Conservation (phyloP, 2,888 invertebrate genomes). For the Macaria liturata region DNA sequence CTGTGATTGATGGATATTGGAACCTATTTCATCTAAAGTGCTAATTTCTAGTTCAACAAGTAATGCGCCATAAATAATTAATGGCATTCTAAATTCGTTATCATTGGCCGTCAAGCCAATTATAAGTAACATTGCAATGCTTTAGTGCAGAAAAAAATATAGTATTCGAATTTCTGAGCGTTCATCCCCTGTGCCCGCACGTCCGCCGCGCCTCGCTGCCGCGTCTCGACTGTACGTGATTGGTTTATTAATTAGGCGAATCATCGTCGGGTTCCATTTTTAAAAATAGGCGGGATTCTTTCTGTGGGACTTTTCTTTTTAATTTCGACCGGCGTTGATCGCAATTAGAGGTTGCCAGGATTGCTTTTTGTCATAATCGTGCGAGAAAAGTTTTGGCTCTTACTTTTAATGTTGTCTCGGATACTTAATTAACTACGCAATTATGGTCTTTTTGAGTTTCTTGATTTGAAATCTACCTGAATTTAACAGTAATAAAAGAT, state of each 20-base stretch:
- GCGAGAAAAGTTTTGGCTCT: slow-evolving; percentile 52
- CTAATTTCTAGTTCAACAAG: slow-evolving; percentile 50
- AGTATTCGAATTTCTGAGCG: slow-evolving; percentile 80
- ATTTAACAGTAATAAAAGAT: no score
- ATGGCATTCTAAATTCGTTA: slow-evolving; percentile 68
- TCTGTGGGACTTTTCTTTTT: slow-evolving; percentile 79
- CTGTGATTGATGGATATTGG: slow-evolving; percentile 50
- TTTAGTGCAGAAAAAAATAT: slow-evolving; percentile 78
- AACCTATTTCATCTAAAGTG: slow-evolving; percentile 42
- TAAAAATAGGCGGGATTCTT: slow-evolving; percentile 84
- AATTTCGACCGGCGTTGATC: slow-evolving; percentile 78
- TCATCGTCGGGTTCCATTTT: slow-evolving; percentile 78
- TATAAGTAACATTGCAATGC: slow-evolving; percentile 76
- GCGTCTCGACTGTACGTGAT: slow-evolving; percentile 83
- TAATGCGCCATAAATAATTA: slow-evolving; percentile 58
- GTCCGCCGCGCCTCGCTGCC: slow-evolving; percentile 81
- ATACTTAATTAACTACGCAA: slow-evolving; percentile 58
- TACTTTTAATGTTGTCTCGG: slow-evolving; percentile 53
- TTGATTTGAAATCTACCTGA: not conserved
- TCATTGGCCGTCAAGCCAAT: slow-evolving; percentile 76
- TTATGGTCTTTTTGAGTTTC: slow-evolving; percentile 35
- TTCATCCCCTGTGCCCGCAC: slow-evolving; percentile 82
- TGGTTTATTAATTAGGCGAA: slow-evolving; percentile 84
- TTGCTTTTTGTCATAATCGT: slow-evolving; percentile 71
- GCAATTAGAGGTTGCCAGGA: slow-evolving; percentile 76